Base-by-base conservation (phyloP, 2,888 invertebrate species). In the Metacarcinus magister region DNA sequence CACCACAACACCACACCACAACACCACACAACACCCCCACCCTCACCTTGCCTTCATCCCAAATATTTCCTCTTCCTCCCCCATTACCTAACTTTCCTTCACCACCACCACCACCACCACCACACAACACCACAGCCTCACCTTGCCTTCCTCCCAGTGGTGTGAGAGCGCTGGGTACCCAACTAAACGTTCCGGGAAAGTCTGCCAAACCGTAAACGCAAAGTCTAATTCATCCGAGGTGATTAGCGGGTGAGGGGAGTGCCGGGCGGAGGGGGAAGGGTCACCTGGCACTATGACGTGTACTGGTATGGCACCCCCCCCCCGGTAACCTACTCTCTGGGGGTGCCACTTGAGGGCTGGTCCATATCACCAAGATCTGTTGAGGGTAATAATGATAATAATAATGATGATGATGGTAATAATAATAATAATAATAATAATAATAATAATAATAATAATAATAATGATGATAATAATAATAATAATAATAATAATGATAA, bases 91-190 rank as follows among this genome's bases (percentile, higher is more conserved):
- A n/a, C n/a, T n/a, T n/a, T n/a, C n/a, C n/a, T n/a, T n/a, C n/a
- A n/a, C n/a, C n/a, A n/a, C n/a, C n/a, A n/a, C n/a, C n/a, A n/a
- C n/a, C n/a, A n/a, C n/a, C 60, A 19, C 28, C 75, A 75, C 4
- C n/a, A 75, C 10, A 54, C 54, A 54, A 54, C 16, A 54, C 8
- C 16, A 54, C 54, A 54, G 39, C n/a, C n/a, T 32, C 97, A 98
- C 99, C 98, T 99, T 99, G 44, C 99, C 98, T 97, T 99, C 99
- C 97, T 99, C 99, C 99, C 99, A 99, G 97, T 98, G 99, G 98
- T 99, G 99, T 95, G 98, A 99, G 97, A 99, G 98, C 0, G 99
- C 99, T 16, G 99, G 99, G 98, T 99, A 99, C 39, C 99, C 99
- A 93, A 99, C 99, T 97, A 99, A 99, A 93, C 99, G 98, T 97